Evolutionary conservation across 2,113 vertebrate species (phyloP), one percentile per base, ranked within the genome.

Genomic region (Phoxinus phoxinus): DNA sequence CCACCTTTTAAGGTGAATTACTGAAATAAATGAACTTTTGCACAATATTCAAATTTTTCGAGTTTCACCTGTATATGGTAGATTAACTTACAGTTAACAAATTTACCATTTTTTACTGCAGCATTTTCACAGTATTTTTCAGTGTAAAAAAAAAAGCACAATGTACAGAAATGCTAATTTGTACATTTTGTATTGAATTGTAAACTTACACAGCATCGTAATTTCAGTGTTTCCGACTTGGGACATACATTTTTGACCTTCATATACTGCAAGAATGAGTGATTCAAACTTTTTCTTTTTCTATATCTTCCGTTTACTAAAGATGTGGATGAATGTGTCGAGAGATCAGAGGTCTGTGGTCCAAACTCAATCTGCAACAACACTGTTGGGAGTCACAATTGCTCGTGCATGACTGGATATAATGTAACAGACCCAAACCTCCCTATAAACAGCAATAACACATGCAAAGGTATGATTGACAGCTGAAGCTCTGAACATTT

Each of bases 331-430:
- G 80, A 48, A 51, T 67, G 41, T 82, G 44, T 67, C 23, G 76
- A 59, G 76, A 59, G 41, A 12, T 4, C 35, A n/a, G 58, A 44
- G 0, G 0, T 80, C 56, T 44, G 37, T 44, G 78, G 78, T 81
- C 58, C 35, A 63, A 85, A 85, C 44, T 77, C 83, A 61, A 67
- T 67, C 83, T 85, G 83, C 19, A 85, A 32, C 51, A 85, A 85
- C 61, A 76, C 63, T 30, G 25, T 51, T 48, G 83, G 83, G 63
- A 65, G 73, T 65, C 0, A 85, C 72, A 67, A 75, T 51, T 85
- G 83, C 6, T 78, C 13, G 4, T 85, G 83, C 30, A 35, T 0
- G 83, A 61, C 41, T 35, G 83, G 83, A 75, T 85, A 77, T 85
- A 67, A 78, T 48, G 15, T n/a, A 30, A 77, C 73, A 27, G 73